phyloP scores from a whole-genome alignment of 2,113 vertebrate species.

The Oncorhynchus clarkii region DNA sequence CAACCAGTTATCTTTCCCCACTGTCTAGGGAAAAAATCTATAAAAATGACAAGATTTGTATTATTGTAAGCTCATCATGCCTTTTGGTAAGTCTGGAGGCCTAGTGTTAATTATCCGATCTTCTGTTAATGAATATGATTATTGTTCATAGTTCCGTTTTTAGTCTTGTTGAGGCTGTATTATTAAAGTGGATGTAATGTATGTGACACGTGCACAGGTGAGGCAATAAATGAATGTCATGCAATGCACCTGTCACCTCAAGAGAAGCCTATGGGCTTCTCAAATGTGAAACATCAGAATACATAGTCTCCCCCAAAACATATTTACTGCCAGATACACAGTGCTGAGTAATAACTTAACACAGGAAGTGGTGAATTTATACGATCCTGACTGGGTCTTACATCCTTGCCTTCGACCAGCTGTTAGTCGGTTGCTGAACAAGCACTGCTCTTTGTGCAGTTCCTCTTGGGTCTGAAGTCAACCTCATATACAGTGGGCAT shows the following conservation, averaged over 20 bases:
- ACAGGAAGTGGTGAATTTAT: background rate
- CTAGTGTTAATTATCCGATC: background rate
- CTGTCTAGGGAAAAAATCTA: background rate
- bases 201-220: no score
- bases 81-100: background rate
- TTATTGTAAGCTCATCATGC: background rate
- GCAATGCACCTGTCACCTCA: background rate
- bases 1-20: background rate
- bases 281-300: background rate
- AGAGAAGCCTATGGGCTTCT: background rate
- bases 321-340: background rate
- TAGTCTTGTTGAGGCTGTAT: background rate
- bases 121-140: background rate
- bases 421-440: slow-evolving; percentile 21
- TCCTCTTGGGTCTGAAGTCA: slow-evolving; percentile 14
- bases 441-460: slow-evolving; percentile 22
- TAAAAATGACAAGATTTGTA: background rate
- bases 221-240: background rate
- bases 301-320: background rate
- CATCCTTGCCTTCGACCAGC: slow-evolving; percentile 6
- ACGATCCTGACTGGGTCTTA: slow-evolving; percentile 7
- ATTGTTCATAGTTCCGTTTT: background rate
- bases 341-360: background rate
- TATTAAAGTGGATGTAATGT: background rate
- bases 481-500: background rate